Conservation (phyloP, 1,140 invertebrate genomes). For the Heliconius hermathena region DNA sequence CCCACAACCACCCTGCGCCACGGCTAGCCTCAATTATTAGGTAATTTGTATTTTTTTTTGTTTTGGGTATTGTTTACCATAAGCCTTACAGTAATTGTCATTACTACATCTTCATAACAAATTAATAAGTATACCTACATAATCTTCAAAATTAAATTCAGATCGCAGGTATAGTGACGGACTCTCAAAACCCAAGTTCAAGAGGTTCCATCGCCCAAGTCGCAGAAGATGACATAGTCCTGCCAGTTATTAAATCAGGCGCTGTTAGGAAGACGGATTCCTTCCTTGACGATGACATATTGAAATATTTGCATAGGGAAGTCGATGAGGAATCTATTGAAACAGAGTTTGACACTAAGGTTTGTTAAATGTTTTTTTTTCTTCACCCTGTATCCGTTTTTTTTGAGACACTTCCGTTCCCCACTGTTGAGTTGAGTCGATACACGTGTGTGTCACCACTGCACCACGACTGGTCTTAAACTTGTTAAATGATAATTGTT, state of each 20-base stretch:
- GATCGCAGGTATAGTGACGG: slow-evolving; percentile 82
- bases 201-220: slow-evolving; percentile 78
- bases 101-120: too few relatives aligned
- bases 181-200: slow-evolving; percentile 82
- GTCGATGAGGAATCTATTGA: slow-evolving; percentile 86
- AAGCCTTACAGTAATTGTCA: too few relatives aligned
- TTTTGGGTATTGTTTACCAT: neutral
- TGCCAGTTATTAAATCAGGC: slow-evolving; percentile 51
- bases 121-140: too few relatives aligned
- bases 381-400: too few relatives aligned
- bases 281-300: slow-evolving; percentile 84
- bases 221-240: slow-evolving; percentile 52
- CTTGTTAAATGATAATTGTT: too few relatives aligned
- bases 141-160: slow-evolving; percentile 38
- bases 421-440: too few relatives aligned
- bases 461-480: too few relatives aligned
- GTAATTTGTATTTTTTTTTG: neutral
- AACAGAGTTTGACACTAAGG: slow-evolving; percentile 86
- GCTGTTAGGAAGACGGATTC: slow-evolving; percentile 64
- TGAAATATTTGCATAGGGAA: slow-evolving; percentile 85
- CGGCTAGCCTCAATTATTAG: too few relatives aligned
- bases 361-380: slow-evolving; percentile 45
- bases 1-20: too few relatives aligned
- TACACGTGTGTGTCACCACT: too few relatives aligned
- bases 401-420: too few relatives aligned